Evolutionary conservation across 2,888 invertebrate genomes (phyloP).

Genomic region (Pogonocherus hispidulus): DNA sequence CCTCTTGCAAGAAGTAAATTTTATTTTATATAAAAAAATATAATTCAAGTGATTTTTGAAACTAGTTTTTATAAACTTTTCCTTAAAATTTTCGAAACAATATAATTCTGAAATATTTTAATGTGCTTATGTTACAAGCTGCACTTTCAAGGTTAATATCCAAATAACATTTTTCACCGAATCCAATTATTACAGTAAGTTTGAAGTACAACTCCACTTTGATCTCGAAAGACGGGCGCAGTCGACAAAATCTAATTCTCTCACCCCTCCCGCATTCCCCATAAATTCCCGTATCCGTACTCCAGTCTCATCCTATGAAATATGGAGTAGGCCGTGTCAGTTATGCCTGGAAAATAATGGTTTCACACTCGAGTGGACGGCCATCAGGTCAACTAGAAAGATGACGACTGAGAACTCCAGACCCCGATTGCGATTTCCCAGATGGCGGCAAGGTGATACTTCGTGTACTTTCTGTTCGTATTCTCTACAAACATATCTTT

Average conservation of each 20-base stretch:
- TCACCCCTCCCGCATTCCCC: background rate
- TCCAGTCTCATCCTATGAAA: slow-evolving; percentile 41
- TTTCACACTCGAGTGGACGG: slow-evolving; percentile 44
- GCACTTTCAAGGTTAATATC: no score
- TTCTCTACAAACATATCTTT: background rate
- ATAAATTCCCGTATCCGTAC: slow-evolving; percentile 30
- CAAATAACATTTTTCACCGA: no score
- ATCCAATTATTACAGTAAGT: background rate
- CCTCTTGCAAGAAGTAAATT: no score
- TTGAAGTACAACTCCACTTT: background rate
- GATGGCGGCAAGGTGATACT: background rate
- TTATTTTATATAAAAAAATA: no score
- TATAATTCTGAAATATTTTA: no score
- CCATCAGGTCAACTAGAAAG: slow-evolving; percentile 40
- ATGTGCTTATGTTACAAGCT: no score
- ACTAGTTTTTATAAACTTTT: no score
- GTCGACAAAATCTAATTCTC: slow-evolving; percentile 33
- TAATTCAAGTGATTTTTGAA: no score
- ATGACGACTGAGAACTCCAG: slow-evolving; percentile 15
- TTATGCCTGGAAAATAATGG: slow-evolving; percentile 45
- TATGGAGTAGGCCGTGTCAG: slow-evolving; percentile 43
- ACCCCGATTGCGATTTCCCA: background rate
- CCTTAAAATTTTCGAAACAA: no score
- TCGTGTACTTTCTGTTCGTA: background rate
- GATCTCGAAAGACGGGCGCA: background rate